Base-by-base conservation (phyloP, 2,888 invertebrate species). In the Eretmocerus hayati region DNA sequence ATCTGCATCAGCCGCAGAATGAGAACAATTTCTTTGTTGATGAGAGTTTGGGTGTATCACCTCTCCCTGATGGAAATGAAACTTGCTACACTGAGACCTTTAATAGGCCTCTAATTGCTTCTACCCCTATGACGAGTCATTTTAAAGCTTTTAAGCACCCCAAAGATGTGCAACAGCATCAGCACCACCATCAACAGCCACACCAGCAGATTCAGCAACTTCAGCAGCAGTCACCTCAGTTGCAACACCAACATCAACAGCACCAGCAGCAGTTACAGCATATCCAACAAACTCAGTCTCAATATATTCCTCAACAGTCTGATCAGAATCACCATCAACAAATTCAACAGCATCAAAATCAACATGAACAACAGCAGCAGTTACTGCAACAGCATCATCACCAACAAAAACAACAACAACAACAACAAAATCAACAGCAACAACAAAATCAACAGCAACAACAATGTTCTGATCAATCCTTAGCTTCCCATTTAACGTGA, bases 51-150 rank as follows among this genome's bases (percentile, higher is more conserved):
- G 71, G 69, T 11, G 63, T 64, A 15, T 57, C 60, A 15, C 65
- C 69, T 2, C 47, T 69, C 2, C 42, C 62, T 1, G 59, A 56
- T n/a, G 61, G 57, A 5, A 65, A 68, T 35, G 69, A 69, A 3
- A 66, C 67, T 0, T 67, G 67, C 43, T 66, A 58, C 42, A 70
- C 69, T 2, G 67, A 71, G 48, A 66, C 65, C 4, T 71, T 70
- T 40, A 61, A 61, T 32, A 53, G 59, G 4, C 56, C 59, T 20
- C 51, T 71, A 20, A 52, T 60, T 4, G 66, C 67, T 15, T 71
- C 71, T 2, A 71, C 71, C 13, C 71, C 71, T n/a, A 62, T 69
- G 56, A 64, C 59, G 39, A 65, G 60, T 59, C 65, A 69, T 48
- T 69, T 66, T 40, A 62, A 63, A 50, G 41, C 56, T 2, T 63